Evolutionary conservation across 1,140 invertebrate genomes (phyloP).

Genomic region (Calephelis virginiensis): DNA sequence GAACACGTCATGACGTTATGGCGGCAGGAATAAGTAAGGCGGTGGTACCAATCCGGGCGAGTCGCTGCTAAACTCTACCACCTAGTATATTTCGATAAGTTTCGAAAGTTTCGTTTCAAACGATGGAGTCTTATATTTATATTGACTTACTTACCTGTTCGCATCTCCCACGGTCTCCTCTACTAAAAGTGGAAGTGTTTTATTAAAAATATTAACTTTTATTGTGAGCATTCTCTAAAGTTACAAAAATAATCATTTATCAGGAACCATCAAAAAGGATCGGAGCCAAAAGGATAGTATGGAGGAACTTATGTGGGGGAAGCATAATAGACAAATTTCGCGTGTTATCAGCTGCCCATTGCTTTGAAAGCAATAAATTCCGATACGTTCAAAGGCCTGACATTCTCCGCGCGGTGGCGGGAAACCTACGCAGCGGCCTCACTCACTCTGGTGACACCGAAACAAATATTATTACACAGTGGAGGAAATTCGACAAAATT

Average conservation of each 20-base stretch:
- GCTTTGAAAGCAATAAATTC: conserved; percentile 51
- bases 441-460: conserved; percentile 37
- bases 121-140: no score
- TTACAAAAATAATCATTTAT: neutral
- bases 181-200: no score
- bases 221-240: no score
- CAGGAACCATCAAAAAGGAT: conserved; percentile 22
- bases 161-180: no score
- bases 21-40: no score
- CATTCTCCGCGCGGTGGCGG: conserved; percentile 43
- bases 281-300: conserved; percentile 27
- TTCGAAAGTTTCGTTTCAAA: no score
- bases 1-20: no score
- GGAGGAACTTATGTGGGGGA: conserved; percentile 52
- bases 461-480: conserved; percentile 39
- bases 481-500: conserved; percentile 40
- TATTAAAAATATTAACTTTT: no score
- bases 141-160: no score
- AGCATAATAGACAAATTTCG: conserved; percentile 45
- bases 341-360: conserved; percentile 54
- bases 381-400: conserved; percentile 35
- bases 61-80: no score
- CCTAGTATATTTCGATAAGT: no score
- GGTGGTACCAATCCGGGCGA: no score
- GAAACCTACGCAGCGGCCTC: conserved; percentile 38